Evolutionary conservation across 2,113 vertebrate species (phyloP).

Genomic region (Morone saxatilis): DNA sequence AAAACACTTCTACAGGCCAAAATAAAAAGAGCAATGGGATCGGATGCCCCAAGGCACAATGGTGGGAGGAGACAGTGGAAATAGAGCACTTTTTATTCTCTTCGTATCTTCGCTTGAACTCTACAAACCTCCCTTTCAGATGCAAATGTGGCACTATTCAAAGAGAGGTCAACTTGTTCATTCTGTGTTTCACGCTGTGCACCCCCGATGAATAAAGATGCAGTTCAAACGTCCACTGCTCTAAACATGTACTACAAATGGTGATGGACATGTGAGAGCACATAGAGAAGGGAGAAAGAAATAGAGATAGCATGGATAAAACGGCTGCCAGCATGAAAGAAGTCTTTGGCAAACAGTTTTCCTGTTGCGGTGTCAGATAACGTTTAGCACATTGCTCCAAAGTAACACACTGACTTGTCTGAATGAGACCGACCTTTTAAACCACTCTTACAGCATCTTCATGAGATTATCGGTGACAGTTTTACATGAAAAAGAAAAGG

Average conservation of each 20-base stretch:
- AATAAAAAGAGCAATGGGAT: slow-evolving; percentile 57
- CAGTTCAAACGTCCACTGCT: slow-evolving; percentile 42
- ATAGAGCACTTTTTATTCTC: slow-evolving; percentile 34
- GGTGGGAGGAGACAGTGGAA: slow-evolving; percentile 56
- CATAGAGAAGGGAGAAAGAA: neutral
- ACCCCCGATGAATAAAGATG: slow-evolving; percentile 72
- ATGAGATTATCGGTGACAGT: neutral
- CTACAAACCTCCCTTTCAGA: slow-evolving; percentile 70
- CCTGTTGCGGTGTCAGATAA: slow-evolving; percentile 11
- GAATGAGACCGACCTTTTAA: slow-evolving; percentile 6
- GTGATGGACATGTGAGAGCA: slow-evolving; percentile 29
- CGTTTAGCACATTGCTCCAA: slow-evolving; percentile 13
- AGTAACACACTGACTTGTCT: neutral
- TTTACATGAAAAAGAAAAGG: neutral
- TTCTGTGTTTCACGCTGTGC: slow-evolving; percentile 38
- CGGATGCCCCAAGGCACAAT: slow-evolving; percentile 54
- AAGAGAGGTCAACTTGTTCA: slow-evolving; percentile 76
- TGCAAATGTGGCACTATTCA: slow-evolving; percentile 75
- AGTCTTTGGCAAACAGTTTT: slow-evolving; percentile 16
- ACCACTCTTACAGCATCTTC: neutral
- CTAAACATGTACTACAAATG: slow-evolving; percentile 44
- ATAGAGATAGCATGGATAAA: slow-evolving; percentile 6
- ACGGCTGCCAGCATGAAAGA: neutral
- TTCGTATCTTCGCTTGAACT: slow-evolving; percentile 75
- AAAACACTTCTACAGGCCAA: slow-evolving; percentile 13